Percentiles rank a stretch among this genome's conserved stretches.
Evolutionary conservation across 2,888 invertebrate genomes (phyloP).

Genomic region (Cephus nigrinus): DNA sequence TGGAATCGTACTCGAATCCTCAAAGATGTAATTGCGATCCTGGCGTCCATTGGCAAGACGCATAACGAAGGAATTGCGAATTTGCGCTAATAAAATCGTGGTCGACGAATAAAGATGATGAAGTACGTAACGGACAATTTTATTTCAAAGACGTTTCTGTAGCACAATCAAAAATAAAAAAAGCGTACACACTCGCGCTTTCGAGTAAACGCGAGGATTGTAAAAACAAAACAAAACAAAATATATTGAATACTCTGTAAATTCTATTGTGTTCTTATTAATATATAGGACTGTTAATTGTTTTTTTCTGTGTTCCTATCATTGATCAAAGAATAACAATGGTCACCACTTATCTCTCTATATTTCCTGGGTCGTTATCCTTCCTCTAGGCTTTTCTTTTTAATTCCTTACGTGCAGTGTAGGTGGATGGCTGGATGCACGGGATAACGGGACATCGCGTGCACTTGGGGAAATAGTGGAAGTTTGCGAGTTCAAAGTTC

Average conservation of each 20-base stretch:
- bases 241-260: constrained; percentile 1
- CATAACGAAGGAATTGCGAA: background rate
- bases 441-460: constrained; percentile 32
- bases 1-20: background rate
- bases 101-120: background rate
- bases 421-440: background rate
- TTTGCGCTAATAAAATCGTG: background rate
- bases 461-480: constrained; percentile 14
- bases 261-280: background rate
- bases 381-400: background rate
- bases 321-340: background rate
- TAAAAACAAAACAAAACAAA: background rate
- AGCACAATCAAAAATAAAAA: constrained; percentile 1
- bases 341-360: background rate
- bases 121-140: background rate
- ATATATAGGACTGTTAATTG: background rate
- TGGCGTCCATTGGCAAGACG: background rate
- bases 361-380: background rate
- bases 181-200: background rate
- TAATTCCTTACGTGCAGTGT: background rate
- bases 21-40: background rate
- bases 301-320: background rate
- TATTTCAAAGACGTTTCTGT: background rate
- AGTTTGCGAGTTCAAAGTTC: constrained; percentile 15
- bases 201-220: background rate